Conservation (phyloP, 2,888 invertebrate species). For the Nymphalis c-album region DNA sequence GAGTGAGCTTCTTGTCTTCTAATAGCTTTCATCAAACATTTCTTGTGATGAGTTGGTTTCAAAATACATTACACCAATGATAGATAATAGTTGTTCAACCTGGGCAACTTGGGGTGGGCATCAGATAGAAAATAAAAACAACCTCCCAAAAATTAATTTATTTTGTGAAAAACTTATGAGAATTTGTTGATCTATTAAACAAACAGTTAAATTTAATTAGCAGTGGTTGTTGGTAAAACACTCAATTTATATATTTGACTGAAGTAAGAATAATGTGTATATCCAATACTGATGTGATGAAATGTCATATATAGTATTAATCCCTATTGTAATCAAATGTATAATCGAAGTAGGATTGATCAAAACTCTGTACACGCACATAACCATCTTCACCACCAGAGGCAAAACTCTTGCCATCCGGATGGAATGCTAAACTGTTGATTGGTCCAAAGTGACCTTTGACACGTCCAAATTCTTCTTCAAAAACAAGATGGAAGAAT, state of each 20-base stretch:
- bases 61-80: no score
- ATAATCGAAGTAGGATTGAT: constrained; percentile 97
- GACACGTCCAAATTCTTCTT: constrained; percentile 98
- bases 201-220: not conserved
- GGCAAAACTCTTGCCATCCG: constrained; percentile 97
- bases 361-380: constrained; percentile 97
- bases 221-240: not conserved
- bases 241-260: constrained; percentile 16
- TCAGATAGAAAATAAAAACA: constrained; percentile 13
- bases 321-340: constrained; percentile 90
- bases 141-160: constrained; percentile 28
- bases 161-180: constrained; percentile 27
- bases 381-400: constrained; percentile 99
- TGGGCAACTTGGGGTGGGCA: no score
- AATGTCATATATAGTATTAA: constrained; percentile 44
- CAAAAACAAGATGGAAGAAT: constrained; percentile 97
- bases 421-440: constrained; percentile 98
- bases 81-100: no score
- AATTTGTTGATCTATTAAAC: constrained; percentile 11
- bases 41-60: no score
- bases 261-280: not conserved
- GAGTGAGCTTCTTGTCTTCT: no score
- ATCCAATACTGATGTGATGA: constrained; percentile 17
- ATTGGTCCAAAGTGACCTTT: constrained; percentile 99
- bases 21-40: no score